Evolutionary conservation across 2,113 vertebrate genomes (phyloP).

Genomic region (Gallinago jamesoni): DNA sequence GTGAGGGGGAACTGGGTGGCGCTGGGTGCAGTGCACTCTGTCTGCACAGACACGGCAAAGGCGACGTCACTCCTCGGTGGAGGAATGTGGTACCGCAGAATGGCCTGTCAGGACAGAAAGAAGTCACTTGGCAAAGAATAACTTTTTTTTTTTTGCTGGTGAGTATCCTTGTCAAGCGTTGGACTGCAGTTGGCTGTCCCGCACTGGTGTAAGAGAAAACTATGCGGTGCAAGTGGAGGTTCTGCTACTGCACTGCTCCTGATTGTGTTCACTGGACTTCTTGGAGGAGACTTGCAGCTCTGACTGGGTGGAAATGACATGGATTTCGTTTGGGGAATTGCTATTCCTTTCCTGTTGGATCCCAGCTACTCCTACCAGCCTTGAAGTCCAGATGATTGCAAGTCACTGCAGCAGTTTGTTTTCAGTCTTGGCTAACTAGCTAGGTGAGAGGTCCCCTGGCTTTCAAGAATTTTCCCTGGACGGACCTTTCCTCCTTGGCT

Average conservation of each 20-base stretch:
- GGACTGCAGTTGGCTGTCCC: not conserved
- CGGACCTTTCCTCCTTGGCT: not conserved
- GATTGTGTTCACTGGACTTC: not conserved
- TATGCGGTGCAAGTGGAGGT: not conserved
- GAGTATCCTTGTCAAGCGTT: not conserved
- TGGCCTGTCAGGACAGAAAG: constrained; percentile 17
- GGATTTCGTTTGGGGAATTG: not conserved
- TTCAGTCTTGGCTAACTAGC: not conserved
- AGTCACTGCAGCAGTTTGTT: not conserved
- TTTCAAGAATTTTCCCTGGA: not conserved
- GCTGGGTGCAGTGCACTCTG: not conserved
- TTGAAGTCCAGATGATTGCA: not conserved
- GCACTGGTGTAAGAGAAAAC: not conserved
- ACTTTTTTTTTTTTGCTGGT: not conserved
- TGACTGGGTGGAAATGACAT: not conserved
- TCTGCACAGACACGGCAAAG: not conserved
- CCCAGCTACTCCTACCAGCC: not conserved
- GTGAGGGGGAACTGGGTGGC: constrained; percentile 35
- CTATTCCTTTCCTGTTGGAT: not conserved
- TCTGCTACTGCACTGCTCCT: not conserved
- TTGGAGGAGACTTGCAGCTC: not conserved
- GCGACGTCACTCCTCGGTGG: not conserved
- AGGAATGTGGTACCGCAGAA: constrained; percentile 38
- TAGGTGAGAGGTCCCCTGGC: not conserved
- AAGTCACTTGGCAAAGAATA: not conserved